Percentiles rank a stretch among this genome's conserved stretches.
These are phyloP conservation scores for Diadophis punctatus DNA, from an alignment of 2,113 vertebrate species.

Conservation along the genomic window DNA sequence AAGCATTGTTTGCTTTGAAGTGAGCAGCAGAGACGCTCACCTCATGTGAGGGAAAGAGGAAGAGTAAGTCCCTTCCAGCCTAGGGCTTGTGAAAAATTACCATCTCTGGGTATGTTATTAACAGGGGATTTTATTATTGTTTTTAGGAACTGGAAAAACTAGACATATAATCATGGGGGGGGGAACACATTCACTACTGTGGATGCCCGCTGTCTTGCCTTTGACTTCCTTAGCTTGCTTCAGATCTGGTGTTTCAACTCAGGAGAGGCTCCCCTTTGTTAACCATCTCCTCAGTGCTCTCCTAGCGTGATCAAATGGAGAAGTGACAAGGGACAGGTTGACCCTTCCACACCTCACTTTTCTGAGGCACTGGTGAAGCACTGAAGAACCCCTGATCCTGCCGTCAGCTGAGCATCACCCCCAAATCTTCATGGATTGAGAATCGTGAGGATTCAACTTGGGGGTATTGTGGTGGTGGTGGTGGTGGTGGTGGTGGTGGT, in stretches of 20 bases:
- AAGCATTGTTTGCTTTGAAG: constrained; percentile 24
- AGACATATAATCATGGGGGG: neutral
- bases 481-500: too few relatives aligned
- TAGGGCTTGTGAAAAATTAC: neutral
- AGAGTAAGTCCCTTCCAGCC: neutral
- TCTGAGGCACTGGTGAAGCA: neutral
- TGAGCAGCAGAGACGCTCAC: neutral
- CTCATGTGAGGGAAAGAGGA: constrained; percentile 4
- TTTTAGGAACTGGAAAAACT: constrained; percentile 15
- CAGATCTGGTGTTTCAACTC: neutral
- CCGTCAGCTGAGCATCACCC: neutral
- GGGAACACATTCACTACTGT: neutral
- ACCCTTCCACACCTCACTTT: neutral
- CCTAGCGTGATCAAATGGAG: neutral
- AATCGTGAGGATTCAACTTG: neutral
- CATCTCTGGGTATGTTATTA: constrained; percentile 25
- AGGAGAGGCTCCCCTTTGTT: neutral
- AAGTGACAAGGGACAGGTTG: neutral
- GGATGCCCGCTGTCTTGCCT: neutral
- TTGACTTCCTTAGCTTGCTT: neutral
- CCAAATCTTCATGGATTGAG: neutral
- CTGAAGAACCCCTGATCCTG: neutral
- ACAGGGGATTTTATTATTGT: neutral
- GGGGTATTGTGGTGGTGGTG: too few relatives aligned
- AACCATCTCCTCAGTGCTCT: neutral